phyloP scores from a whole-genome alignment of 2,797 vertebrate genomes.

The Jordanella pulchra region DNA sequence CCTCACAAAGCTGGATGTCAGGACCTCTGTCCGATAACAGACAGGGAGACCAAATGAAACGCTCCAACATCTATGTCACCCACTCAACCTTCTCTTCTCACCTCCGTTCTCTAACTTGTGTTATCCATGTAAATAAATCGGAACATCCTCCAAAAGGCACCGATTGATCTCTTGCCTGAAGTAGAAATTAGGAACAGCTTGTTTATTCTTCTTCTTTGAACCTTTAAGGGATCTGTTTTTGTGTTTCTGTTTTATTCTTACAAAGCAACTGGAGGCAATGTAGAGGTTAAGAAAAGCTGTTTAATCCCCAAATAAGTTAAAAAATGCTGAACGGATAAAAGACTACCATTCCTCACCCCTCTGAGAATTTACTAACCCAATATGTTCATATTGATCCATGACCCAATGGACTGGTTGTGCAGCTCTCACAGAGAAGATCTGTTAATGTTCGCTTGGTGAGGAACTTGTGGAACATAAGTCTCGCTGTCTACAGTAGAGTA shows the following conservation, averaged over 20 bases:
- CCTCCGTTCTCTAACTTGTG: conserved; percentile 32
- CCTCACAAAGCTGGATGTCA: conserved; percentile 50
- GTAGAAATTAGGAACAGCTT: conserved; percentile 38
- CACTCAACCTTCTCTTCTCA: conserved; percentile 19
- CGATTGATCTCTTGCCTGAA: conserved; percentile 52
- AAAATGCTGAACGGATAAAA: conserved; percentile 2
- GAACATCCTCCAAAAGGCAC: conserved; percentile 18
- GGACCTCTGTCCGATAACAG: conserved; percentile 56
- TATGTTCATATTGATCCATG: conserved; percentile 12
- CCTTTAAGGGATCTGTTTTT: conserved; percentile 5
- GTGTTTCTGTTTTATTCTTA: conserved; percentile 6
- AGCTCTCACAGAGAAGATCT: neutral
- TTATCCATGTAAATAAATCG: conserved; percentile 53
- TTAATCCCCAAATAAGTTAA: conserved; percentile 8
- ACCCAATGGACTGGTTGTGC: neutral
- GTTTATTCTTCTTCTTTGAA: conserved; percentile 38
- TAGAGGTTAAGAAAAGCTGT: conserved; percentile 21
- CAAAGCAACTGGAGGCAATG: conserved; percentile 16
- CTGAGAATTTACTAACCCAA: conserved; percentile 6
- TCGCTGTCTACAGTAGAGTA: neutral
- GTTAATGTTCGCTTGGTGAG: neutral
- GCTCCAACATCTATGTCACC: conserved; percentile 12
- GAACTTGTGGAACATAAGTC: neutral
- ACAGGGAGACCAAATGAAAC: conserved; percentile 36
- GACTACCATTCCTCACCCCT: conserved; percentile 7